A percentile compares a stretch with the other conserved stretches of the same genome.
phyloP scores from a whole-genome alignment of 2,113 vertebrate species.

The Crotalus horridus region DNA sequence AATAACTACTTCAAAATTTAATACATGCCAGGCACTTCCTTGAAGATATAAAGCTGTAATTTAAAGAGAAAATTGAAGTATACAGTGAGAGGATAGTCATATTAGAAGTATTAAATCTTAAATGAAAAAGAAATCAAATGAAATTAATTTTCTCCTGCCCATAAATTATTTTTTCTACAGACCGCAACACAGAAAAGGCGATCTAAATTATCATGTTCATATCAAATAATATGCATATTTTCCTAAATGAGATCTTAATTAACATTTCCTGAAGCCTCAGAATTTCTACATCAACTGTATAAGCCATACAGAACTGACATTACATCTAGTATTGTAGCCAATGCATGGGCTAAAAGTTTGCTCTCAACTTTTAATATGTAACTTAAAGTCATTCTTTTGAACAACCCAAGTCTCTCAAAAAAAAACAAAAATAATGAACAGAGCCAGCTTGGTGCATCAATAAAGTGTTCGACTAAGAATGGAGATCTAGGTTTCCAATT shows the following conservation, averaged over 20 bases:
- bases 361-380: neutral
- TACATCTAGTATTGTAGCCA: conserved; percentile 25
- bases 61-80: neutral
- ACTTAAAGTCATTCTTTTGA: neutral
- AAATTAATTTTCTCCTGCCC: neutral
- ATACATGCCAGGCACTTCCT: neutral
- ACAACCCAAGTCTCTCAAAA: neutral
- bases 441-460: neutral
- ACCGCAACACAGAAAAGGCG: neutral
- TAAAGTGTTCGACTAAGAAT: neutral
- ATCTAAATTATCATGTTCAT: neutral
- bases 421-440: neutral
- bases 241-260: conserved; percentile 17
- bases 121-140: neutral
- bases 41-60: neutral
- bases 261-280: conserved; percentile 59
- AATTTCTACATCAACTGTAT: conserved; percentile 17
- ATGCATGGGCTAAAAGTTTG: neutral
- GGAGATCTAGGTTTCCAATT: neutral
- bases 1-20: neutral
- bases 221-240: conserved; percentile 21
- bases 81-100: neutral
- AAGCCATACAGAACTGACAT: conserved; percentile 31
- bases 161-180: neutral
- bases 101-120: neutral